A percentile compares a stretch with the other conserved stretches of the same genome.
Evolutionary conservation across 2,888 invertebrate genomes (phyloP).

Genomic region (Microplitis deprimator): DNA sequence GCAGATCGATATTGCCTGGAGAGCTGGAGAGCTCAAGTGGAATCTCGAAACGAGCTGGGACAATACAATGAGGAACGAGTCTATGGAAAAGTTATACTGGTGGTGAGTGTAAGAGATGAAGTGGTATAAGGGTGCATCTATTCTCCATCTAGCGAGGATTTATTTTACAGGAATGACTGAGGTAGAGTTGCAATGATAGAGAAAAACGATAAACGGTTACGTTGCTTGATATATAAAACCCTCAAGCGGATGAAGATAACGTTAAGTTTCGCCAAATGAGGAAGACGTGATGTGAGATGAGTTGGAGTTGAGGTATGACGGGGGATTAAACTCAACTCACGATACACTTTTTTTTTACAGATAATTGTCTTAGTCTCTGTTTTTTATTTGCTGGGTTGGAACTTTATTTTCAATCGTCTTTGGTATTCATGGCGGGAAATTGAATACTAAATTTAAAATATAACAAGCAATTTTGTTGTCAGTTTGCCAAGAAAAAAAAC

Average conservation of each 20-base stretch:
- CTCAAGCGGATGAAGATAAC: constrained; percentile 25
- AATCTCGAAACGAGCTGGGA: not conserved
- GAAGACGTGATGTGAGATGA: not conserved
- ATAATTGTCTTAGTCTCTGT: not conserved
- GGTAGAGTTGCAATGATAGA: constrained; percentile 25
- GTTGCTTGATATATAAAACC: constrained; percentile 28
- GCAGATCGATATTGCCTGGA: constrained; percentile 25
- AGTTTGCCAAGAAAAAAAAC: not conserved
- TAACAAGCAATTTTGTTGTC: not conserved
- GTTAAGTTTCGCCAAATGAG: constrained; percentile 27
- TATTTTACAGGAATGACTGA: constrained; percentile 49
- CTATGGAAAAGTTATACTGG: constrained; percentile 14
- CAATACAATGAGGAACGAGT: constrained; percentile 14
- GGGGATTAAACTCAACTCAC: not conserved
- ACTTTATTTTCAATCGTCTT: not conserved
- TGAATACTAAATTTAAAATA: too few relatives aligned
- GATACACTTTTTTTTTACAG: not conserved
- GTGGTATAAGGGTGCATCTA: constrained; percentile 23
- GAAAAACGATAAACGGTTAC: constrained; percentile 38
- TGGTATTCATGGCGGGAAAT: not conserved
- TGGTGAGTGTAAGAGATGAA: constrained; percentile 17
- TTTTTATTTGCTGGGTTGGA: not conserved
- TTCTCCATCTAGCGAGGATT: constrained; percentile 37
- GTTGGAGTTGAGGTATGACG: not conserved
- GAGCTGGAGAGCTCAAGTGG: constrained; percentile 8